Conservation (phyloP, 2,888 invertebrate genomes). For the Cynaeus angustus region DNA sequence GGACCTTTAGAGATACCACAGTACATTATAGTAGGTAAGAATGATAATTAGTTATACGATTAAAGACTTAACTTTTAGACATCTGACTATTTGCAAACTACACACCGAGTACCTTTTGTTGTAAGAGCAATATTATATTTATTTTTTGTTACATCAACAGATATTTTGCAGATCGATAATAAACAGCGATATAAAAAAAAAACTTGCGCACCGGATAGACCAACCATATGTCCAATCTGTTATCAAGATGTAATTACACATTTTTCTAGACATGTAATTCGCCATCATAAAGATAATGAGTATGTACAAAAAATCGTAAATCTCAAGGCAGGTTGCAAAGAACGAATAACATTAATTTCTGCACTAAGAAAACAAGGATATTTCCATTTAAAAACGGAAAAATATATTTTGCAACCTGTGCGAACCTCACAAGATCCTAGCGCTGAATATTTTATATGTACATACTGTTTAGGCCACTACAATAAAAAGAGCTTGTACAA, state of each 20-base stretch:
- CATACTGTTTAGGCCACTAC: slow-evolving; percentile 11
- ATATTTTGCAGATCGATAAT: too few species aligned
- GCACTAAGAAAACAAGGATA: slow-evolving; percentile 26
- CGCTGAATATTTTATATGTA: slow-evolving; percentile 3
- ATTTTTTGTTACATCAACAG: too few species aligned
- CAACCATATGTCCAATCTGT: slow-evolving; percentile 23
- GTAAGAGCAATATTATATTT: too few species aligned
- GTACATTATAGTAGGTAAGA: too few species aligned
- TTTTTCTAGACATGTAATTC: slow-evolving; percentile 14
- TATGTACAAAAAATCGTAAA: not conserved
- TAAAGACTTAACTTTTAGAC: too few species aligned
- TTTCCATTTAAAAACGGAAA: slow-evolving; percentile 19
- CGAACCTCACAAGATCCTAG: not conserved
- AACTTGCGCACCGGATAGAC: slow-evolving; percentile 10
- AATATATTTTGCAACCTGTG: slow-evolving; percentile 1
- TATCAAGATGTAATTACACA: slow-evolving; percentile 13
- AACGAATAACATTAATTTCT: slow-evolving; percentile 12
- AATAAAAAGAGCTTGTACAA: slow-evolving; percentile 13
- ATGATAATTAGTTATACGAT: too few species aligned
- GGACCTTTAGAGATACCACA: too few species aligned
- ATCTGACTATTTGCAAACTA: too few species aligned
- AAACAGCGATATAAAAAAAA: slow-evolving; percentile 17
- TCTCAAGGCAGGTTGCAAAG: not conserved
- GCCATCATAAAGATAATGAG: slow-evolving; percentile 17
- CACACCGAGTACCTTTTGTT: too few species aligned